Base-by-base conservation (phyloP, 2,797 vertebrate species). In the Poliocrania exsul region DNA sequence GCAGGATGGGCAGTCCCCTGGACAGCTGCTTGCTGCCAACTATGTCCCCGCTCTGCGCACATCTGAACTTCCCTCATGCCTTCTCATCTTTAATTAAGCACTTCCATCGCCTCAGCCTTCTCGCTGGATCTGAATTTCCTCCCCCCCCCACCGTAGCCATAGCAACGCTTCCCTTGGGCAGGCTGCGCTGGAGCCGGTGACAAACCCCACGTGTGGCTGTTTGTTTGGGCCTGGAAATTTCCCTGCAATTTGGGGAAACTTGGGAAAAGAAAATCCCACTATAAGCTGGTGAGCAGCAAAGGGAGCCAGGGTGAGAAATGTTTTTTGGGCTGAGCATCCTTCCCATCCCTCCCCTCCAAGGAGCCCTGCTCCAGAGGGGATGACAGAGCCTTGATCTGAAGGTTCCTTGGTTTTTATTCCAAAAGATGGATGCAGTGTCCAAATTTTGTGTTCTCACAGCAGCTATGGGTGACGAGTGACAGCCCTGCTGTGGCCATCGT, bases 31-130 rank as follows among this genome's bases (percentile, higher is more conserved):
- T 57, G 58, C 56, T 3, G 4, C 51, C 3, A 0, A 5, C 62
- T 54, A 8, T 1, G 0, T 86, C 61, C 88, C 72, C 3, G 50
- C 75, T 84, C 87, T 54, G 74, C 1, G 0, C 72, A 9, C 5
- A 1, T 46, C 73, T 75, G 64, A 89, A 94, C 90, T 69, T 96
- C 42, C 67, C 84, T 33, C 79, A 35, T 29, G 20, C 25, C 83
- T 87, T 84, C 90, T 95, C 78, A 84, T 94, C 95, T 92, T 94
- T 96, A 94, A 95, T 95, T 93, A 91, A 94, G 86, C 72, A 66
- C 60, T 87, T 95, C 84, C 42, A 49, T 69, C 17, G 16, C 74
- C 78, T 19, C 21, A 75, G 65, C 73, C 72, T 79, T 79, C 72
- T 80, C 8, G 5, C 83, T 64, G 62, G 69, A 91, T 46, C 54